These are phyloP conservation scores for Hyaena hyaena DNA, from an alignment of 2,113 vertebrate species.

Conservation along the genomic window DNA sequence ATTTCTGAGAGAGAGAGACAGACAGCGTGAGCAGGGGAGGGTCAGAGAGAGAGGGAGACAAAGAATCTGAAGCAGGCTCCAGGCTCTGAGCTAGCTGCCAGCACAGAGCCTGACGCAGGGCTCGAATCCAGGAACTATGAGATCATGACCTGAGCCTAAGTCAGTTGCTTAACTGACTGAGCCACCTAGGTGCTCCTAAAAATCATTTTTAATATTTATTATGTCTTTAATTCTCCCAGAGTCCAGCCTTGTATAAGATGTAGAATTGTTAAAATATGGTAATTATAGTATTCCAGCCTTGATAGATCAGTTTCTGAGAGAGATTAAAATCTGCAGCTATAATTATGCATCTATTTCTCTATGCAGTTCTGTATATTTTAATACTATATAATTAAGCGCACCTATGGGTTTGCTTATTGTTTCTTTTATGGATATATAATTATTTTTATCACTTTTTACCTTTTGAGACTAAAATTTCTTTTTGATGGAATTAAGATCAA, in stretches of 20 bases:
- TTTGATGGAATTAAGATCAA: background rate
- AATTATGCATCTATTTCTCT: background rate
- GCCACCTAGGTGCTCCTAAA: background rate
- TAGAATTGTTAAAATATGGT: background rate
- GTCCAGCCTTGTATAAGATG: background rate
- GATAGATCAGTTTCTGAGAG: slow-evolving; percentile 26
- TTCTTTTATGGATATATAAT: slow-evolving; percentile 9
- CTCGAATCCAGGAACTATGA: too few relatives aligned
- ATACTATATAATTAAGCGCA: background rate
- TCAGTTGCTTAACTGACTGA: too few relatives aligned
- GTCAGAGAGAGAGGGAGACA: too few relatives aligned
- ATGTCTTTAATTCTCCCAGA: background rate
- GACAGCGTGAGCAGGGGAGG: too few relatives aligned
- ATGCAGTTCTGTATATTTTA: background rate
- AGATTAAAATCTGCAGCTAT: background rate
- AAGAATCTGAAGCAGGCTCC: too few relatives aligned
- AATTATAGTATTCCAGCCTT: background rate
- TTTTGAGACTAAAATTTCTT: slow-evolving; percentile 27
- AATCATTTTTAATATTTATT: slow-evolving; percentile 30
- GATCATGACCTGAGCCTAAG: too few relatives aligned
- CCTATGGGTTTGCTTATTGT: background rate
- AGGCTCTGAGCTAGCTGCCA: too few relatives aligned
- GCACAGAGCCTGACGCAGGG: too few relatives aligned
- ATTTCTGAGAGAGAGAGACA: too few relatives aligned
- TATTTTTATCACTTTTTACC: background rate